These are phyloP conservation scores for Microtus ochrogaster DNA, from an alignment of 2,113 vertebrate species.

Conservation along the genomic window DNA sequence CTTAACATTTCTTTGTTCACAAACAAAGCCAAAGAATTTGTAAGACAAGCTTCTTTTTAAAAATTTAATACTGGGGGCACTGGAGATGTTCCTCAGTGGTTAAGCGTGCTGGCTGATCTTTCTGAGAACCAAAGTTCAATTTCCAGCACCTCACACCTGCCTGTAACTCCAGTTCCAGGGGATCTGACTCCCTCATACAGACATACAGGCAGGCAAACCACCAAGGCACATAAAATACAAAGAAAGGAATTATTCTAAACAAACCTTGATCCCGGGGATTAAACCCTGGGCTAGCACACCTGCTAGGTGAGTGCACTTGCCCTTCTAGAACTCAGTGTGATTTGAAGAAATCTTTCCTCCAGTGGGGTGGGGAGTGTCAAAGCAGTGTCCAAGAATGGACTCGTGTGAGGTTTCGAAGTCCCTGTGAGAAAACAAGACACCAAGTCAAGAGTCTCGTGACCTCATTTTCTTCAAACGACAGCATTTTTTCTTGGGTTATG, in stretches of 20 bases:
- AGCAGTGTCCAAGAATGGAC: background rate
- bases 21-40: constrained; percentile 33
- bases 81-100: background rate
- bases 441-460: background rate
- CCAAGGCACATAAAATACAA: background rate
- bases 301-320: background rate
- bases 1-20: constrained; percentile 29
- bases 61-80: background rate
- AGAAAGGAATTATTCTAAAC: background rate
- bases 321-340: background rate
- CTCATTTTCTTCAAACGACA: background rate
- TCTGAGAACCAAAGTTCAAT: background rate
- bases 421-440: background rate
- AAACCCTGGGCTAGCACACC: background rate
- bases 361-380: background rate
- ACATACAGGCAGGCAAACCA: background rate
- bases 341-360: background rate
- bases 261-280: background rate
- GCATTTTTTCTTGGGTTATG: background rate
- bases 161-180: background rate
- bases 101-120: background rate
- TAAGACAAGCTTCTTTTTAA: background rate
- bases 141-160: background rate
- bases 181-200: background rate
- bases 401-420: background rate